Percentiles rank a stretch among this genome's conserved stretches.
Conservation (phyloP, 2,113 vertebrate species). For the Odocoileus virginianus region DNA sequence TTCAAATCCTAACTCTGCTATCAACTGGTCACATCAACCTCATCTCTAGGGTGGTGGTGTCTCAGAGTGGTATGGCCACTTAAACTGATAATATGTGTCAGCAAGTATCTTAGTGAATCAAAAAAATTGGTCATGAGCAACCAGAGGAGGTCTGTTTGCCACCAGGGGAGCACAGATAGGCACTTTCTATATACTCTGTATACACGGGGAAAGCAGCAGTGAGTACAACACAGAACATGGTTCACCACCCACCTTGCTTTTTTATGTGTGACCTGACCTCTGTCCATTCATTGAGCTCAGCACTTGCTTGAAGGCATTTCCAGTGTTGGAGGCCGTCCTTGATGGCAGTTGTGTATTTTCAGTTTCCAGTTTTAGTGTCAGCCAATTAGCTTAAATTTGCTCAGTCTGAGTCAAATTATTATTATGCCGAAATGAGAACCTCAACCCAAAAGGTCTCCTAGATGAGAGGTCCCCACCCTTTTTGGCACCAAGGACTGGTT, state of each 20-base stretch:
- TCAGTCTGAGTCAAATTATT: neutral
- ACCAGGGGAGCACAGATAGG: neutral
- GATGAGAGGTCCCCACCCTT: neutral
- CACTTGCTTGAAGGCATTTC: neutral
- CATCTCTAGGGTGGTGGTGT: neutral
- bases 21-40: neutral
- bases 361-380: neutral
- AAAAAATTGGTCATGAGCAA: neutral
- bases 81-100: neutral
- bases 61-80: neutral
- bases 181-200: neutral
- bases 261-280: neutral
- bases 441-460: neutral
- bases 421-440: neutral
- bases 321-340: neutral
- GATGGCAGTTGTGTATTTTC: neutral
- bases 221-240: rapidly evolving
- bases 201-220: neutral
- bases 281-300: neutral
- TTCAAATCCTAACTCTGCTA: neutral
- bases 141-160: neutral
- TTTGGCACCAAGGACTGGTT: neutral
- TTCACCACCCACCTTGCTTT: neutral
- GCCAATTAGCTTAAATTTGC: neutral
- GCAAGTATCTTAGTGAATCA: neutral